Evolutionary conservation across 2,113 vertebrate species (phyloP).

Genomic region (Neolamprologus kungweensis): DNA sequence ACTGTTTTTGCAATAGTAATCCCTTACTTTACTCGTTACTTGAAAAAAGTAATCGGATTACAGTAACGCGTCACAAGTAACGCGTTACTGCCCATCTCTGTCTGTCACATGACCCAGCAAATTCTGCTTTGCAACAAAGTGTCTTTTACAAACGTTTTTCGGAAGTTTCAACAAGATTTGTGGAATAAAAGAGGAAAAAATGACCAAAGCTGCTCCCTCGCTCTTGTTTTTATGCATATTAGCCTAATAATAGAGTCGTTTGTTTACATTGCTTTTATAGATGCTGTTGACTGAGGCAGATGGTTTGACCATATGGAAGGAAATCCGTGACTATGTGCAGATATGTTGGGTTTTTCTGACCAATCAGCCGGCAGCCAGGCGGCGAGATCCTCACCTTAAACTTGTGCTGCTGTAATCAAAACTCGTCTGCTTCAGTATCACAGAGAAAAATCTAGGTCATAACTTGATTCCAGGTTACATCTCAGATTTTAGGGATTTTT

Average conservation of each 20-base stretch:
- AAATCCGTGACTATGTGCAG: conserved; percentile 58
- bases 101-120: not conserved
- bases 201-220: not conserved
- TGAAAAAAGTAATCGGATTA: too few relatives aligned
- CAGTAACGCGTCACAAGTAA: too few relatives aligned
- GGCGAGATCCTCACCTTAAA: conserved; percentile 6
- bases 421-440: not conserved
- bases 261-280: not conserved
- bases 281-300: conserved; percentile 52
- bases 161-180: not conserved
- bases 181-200: not conserved
- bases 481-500: not conserved
- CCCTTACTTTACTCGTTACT: too few relatives aligned
- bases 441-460: not conserved
- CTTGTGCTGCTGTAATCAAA: not conserved
- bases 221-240: not conserved
- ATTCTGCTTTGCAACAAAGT: not conserved
- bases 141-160: not conserved
- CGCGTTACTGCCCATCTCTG: too few relatives aligned
- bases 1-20: accelerated
- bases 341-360: conserved; percentile 28
- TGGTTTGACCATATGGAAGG: conserved; percentile 70
- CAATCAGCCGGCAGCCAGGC: not conserved
- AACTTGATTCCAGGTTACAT: not conserved
- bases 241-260: conserved; percentile 19